A percentile compares a stretch with the other conserved stretches of the same genome.
Evolutionary conservation across 1,140 invertebrate genomes (phyloP).

Genomic region (Drosophila grimshawi): DNA sequence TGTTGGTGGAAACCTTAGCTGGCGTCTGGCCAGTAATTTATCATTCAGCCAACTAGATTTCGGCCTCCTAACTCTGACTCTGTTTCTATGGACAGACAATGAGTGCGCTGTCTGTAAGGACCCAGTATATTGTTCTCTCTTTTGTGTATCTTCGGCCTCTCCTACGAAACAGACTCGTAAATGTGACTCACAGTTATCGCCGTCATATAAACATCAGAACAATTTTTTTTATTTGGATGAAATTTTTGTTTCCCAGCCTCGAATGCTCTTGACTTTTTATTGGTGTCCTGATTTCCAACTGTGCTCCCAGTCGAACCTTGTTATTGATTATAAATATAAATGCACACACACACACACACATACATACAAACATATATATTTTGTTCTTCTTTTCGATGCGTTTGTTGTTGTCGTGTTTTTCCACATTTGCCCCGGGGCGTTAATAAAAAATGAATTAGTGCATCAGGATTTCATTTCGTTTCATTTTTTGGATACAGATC

Average conservation of each 20-base stretch:
- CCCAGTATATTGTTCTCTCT: slow-evolving; percentile 45
- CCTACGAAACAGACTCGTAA: slow-evolving; percentile 17
- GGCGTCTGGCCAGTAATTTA: slow-evolving; percentile 71
- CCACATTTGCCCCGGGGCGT: slow-evolving; percentile 49
- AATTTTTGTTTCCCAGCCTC: slow-evolving; percentile 44
- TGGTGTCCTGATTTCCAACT: slow-evolving; percentile 80
- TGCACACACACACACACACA: not conserved
- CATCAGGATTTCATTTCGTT: slow-evolving; percentile 52
- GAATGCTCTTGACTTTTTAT: slow-evolving; percentile 60
- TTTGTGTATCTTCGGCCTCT: slow-evolving; percentile 14
- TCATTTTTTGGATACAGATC: slow-evolving; percentile 33
- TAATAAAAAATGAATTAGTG: slow-evolving; percentile 81
- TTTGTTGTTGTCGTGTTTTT: slow-evolving; percentile 37
- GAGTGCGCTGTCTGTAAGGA: slow-evolving; percentile 42
- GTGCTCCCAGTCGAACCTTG: slow-evolving; percentile 49
- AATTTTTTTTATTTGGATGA: slow-evolving; percentile 73
- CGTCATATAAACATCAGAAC: slow-evolving; percentile 76
- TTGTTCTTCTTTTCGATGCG: slow-evolving; percentile 14
- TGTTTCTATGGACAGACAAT: slow-evolving; percentile 19
- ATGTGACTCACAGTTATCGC: slow-evolving; percentile 47
- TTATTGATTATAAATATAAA: slow-evolving; percentile 66
- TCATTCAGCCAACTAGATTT: slow-evolving; percentile 67
- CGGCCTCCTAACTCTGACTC: slow-evolving; percentile 19
- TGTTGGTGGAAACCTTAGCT: slow-evolving; percentile 30
- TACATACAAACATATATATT: slow-evolving; percentile 2